phyloP scores from a whole-genome alignment of 2,888 invertebrate genomes.

The Plagodis pulveraria region DNA sequence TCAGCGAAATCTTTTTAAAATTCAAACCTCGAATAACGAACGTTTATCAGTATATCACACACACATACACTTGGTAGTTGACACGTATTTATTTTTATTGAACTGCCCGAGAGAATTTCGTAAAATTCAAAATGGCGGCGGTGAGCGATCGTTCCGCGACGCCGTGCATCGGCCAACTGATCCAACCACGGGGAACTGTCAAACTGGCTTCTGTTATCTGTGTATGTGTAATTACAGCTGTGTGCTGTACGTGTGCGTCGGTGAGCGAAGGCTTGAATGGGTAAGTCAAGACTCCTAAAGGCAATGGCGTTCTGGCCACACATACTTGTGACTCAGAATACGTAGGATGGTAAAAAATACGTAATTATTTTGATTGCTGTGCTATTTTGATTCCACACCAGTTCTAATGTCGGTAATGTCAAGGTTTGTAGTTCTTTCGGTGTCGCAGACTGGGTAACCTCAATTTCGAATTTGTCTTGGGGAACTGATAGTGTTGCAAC shows the following conservation, averaged over 20 bases:
- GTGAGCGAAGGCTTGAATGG: slow-evolving; percentile 71
- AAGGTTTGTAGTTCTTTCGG: slow-evolving; percentile 41
- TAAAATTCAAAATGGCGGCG: slow-evolving; percentile 69
- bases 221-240: slow-evolving; percentile 45
- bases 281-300: slow-evolving; percentile 41
- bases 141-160: slow-evolving; percentile 69
- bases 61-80: slow-evolving; percentile 58
- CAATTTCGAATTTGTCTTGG: slow-evolving; percentile 34
- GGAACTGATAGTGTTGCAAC: slow-evolving; percentile 22
- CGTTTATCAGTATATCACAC: slow-evolving; percentile 41
- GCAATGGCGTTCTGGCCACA: slow-evolving; percentile 39
- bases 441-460: slow-evolving; percentile 39
- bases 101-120: slow-evolving; percentile 62
- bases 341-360: slow-evolving; percentile 60
- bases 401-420: slow-evolving; percentile 39
- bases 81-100: slow-evolving; percentile 76
- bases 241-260: slow-evolving; percentile 40
- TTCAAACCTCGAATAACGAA: slow-evolving; percentile 42
- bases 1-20: slow-evolving; percentile 31
- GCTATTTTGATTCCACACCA: slow-evolving; percentile 33
- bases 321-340: slow-evolving; percentile 56
- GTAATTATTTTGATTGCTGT: slow-evolving; percentile 48
- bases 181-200: slow-evolving; percentile 69
- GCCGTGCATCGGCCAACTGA: slow-evolving; percentile 82
- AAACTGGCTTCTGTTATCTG: slow-evolving; percentile 71